Percentiles rank a stretch among this genome's conserved stretches.
phyloP scores from a whole-genome alignment of 2,797 vertebrate genomes.

The Hydrolagus colliei region DNA sequence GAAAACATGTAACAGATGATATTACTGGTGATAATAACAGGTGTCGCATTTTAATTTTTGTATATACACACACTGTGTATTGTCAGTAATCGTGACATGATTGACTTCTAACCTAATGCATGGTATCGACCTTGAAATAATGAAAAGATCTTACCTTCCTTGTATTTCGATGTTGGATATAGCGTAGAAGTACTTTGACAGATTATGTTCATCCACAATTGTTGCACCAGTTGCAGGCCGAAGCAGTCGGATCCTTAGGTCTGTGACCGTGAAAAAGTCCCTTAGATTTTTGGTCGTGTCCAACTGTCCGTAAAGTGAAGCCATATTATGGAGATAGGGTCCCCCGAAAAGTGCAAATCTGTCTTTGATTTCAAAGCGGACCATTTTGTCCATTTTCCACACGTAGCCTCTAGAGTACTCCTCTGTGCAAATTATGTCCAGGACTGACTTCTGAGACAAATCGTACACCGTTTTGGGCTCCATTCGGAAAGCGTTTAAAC shows the following conservation, averaged over 20 bases:
- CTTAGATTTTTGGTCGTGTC: constrained; percentile 96
- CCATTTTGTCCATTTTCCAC: constrained; percentile 89
- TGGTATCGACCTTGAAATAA: too few relatives aligned
- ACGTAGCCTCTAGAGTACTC: constrained; percentile 91
- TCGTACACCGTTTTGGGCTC: constrained; percentile 89
- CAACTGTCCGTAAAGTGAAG: constrained; percentile 91
- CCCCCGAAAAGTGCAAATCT: constrained; percentile 93
- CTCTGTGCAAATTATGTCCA: constrained; percentile 98
- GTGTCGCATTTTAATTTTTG: too few relatives aligned
- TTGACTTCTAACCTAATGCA: too few relatives aligned
- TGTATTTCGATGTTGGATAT: constrained; percentile 96
- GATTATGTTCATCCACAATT: constrained; percentile 85
- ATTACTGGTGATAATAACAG: too few relatives aligned
- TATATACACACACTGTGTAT: too few relatives aligned
- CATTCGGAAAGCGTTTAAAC: constrained; percentile 94
- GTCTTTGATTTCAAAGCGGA: constrained; percentile 97
- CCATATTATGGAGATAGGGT: constrained; percentile 91
- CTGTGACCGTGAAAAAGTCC: constrained; percentile 97
- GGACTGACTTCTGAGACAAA: constrained; percentile 80
- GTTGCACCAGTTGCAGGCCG: constrained; percentile 88
- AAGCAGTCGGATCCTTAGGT: constrained; percentile 85
- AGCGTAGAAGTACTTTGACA: constrained; percentile 95
- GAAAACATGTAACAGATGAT: too few relatives aligned
- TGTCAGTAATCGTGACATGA: too few relatives aligned
- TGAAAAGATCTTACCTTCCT: constrained; percentile 76